Evolutionary conservation across 2,888 invertebrate species (phyloP), one percentile per base, ranked within the genome.

Genomic region (Gortyna flavago): DNA sequence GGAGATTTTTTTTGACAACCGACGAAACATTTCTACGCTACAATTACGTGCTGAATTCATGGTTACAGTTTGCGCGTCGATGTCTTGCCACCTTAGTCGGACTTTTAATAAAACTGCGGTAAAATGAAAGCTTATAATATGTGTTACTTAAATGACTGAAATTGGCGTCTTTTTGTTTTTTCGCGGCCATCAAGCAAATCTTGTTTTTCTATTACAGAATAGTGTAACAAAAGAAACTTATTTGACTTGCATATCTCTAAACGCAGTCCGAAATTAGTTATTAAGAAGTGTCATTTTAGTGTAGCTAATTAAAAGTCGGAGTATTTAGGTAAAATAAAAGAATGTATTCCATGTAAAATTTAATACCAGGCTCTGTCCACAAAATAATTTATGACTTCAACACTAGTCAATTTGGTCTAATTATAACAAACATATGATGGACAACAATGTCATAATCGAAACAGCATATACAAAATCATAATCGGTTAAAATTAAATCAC

Each of bases 331-430:
- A 76, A 83, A 90, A 91, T 88, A 82, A 87, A 77, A 75, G 62
- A 84, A 78, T 67, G 32, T 54, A 65, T 72, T 86, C 67, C 79
- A 87, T 90, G 90, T 92, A 92, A 88, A 91, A 90, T 94, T 94
- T 94, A 93, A 93, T 95, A 93, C 91, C 91, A 92, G 88, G 91
- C 88, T 91, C 88, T 90, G 91, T 93, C 90, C 90, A 91, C 89
- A 92, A 92, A 92, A 92, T 93, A 93, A 92, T 90, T 91, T 90
- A 91, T 89, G 91, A 92, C 88, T 84, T 74, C 65, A 85, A 87
- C 86, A 87, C 83, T 85, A 86, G 88, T 88, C 88, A 80, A 85
- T 89, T 89, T 88, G 83, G 85, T 87, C 72, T 85, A 84, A 87
- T 72, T 76, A 48, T 81, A 88, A 86, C 84, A 86, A 85, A 79